phyloP scores from a whole-genome alignment of 1,140 invertebrate genomes.

The Ostrea denselamellosa region DNA sequence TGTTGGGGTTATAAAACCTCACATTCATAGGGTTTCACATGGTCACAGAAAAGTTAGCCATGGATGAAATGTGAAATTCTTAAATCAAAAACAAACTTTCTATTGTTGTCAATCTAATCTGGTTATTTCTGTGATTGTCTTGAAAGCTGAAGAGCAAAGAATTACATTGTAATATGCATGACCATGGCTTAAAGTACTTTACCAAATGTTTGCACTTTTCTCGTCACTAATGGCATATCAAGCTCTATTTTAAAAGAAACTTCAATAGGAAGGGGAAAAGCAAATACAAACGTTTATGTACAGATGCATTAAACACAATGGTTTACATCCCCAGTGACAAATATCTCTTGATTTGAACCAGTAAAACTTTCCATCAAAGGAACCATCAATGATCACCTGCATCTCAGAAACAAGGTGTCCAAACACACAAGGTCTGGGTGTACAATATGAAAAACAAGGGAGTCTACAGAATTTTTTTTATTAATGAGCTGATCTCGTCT shows the following conservation, averaged over 20 bases:
- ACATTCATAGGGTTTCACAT: too few species aligned
- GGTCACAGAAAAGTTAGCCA: too few species aligned
- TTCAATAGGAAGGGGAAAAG: neutral
- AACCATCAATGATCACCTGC: neutral
- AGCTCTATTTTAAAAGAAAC: neutral
- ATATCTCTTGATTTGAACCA: slow-evolving; percentile 27
- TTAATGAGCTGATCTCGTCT: slow-evolving; percentile 19
- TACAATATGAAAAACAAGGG: slow-evolving; percentile 13
- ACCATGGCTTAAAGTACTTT: neutral
- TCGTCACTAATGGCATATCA: neutral
- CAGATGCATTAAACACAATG: slow-evolving; percentile 1
- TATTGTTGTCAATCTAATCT: too few species aligned
- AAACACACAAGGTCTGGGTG: neutral
- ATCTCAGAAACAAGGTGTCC: neutral
- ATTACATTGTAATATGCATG: neutral
- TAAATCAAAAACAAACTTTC: too few species aligned
- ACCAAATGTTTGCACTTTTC: neutral
- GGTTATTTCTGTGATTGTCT: too few species aligned
- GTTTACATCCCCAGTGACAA: slow-evolving; percentile 15
- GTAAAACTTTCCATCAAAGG: slow-evolving; percentile 24
- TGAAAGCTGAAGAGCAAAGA: neutral
- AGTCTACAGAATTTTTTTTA: slow-evolving; percentile 1
- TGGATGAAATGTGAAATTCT: too few species aligned
- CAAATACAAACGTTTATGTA: neutral
- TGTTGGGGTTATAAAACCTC: too few species aligned